Conservation (phyloP, 2,888 invertebrate genomes). For the Gandaritis pyraliata region DNA sequence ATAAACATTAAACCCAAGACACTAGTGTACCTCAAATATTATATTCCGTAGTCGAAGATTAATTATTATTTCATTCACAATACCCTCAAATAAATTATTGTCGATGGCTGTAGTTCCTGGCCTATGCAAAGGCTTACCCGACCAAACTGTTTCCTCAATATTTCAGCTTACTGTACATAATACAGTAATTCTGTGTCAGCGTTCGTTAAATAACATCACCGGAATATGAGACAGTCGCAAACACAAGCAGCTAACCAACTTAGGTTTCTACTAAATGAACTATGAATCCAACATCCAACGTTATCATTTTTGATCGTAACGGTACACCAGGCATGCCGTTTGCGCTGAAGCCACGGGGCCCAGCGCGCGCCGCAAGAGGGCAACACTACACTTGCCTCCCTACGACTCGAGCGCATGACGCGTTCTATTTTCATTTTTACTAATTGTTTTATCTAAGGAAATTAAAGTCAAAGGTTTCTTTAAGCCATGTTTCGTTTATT, state of each 20-base stretch:
- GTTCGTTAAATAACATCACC: conserved; percentile 36
- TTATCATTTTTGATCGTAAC: neutral
- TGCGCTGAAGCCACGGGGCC: no score
- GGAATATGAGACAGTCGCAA: conserved; percentile 27
- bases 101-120: conserved; percentile 30
- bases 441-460: no score
- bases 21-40: neutral
- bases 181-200: conserved; percentile 37
- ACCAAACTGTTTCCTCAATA: conserved; percentile 34
- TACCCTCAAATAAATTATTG: conserved; percentile 32
- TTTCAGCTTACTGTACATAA: conserved; percentile 37
- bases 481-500: no score
- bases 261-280: neutral
- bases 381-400: no score
- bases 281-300: neutral
- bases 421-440: no score
- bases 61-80: conserved; percentile 25
- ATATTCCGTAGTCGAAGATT: conserved; percentile 12
- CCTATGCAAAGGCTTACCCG: conserved; percentile 33
- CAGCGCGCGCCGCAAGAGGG: no score
- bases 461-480: no score
- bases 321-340: no score
- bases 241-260: conserved; percentile 26
- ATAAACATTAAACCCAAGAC: neutral
- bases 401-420: no score